Evolutionary conservation across 2,797 vertebrate genomes (phyloP), one percentile per base, ranked within the genome.

Genomic region (Acipenser oxyrinchus): DNA sequence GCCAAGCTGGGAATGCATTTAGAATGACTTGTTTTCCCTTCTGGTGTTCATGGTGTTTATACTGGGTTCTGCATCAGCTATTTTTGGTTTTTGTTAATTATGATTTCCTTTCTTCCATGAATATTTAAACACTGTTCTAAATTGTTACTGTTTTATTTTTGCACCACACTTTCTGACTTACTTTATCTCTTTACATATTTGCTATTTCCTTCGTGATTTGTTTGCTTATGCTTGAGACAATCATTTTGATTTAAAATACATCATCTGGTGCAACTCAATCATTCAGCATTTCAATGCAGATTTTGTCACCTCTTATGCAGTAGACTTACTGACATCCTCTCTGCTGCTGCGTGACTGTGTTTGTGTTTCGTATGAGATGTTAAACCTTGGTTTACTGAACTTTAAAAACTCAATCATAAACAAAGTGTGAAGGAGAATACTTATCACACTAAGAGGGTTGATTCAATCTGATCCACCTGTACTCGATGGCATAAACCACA

Each of bases 1-100:
- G 15, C 13, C 11, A 64, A 58, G 13, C 12, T 57, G 10, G 57
- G 48, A 53, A 64, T 72, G 70, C 62, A 69, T 76, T 68, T 72
- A 76, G 74, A 64, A 62, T 49, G 53, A 10, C 66, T 67, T 60
- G 52, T 8, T 3, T 10, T 49, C 49, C 37, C 6, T 48, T 8
- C 51, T 49, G 18, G n/a, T 62, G 51, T 55, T 66, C 52, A n/a
- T 51, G 18, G 15, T 57, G 62, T 60, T 64, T 55, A 51, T 58
- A 62, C 23, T 18, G 37, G 60, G 12, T 50, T 23, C 10, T 6
- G 48, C 10, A 49, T 49, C 65, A 48, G 65, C 58, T 59, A 15
- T 52, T 18, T 37, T 49, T n/a, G 53, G 37, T n/a, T n/a, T 50
- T 12, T 48, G 12, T 13, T 18, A 60, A 18, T 62, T 63, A 60